Percentiles rank a stretch among this genome's conserved stretches.
Conservation (phyloP, 2,113 vertebrate species). For the Colossoma macropomum region DNA sequence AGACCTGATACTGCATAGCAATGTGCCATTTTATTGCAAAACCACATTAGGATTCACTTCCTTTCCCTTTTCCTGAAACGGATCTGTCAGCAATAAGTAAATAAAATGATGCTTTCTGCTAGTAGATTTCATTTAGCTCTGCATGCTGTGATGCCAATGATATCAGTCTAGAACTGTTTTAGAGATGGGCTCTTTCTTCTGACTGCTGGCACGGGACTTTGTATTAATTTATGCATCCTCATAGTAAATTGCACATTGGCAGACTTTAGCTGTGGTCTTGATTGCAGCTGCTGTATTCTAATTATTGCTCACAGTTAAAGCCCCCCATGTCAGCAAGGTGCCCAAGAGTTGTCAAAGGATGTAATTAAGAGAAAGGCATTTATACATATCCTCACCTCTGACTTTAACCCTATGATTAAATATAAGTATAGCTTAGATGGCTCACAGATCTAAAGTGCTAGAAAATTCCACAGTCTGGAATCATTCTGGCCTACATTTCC, state of each 20-base stretch:
- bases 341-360: constrained; percentile 53
- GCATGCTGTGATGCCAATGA: constrained; percentile 12
- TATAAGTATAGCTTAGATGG: constrained; percentile 36
- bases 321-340: constrained; percentile 51
- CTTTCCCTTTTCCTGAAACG: background rate
- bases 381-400: constrained; percentile 50
- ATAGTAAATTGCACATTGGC: constrained; percentile 45
- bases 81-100: background rate
- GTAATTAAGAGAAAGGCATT: constrained; percentile 57
- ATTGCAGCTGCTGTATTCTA: constrained; percentile 54
- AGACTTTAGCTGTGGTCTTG: constrained; percentile 53
- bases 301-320: constrained; percentile 57
- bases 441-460: background rate
- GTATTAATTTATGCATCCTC: constrained; percentile 51
- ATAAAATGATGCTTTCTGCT: background rate
- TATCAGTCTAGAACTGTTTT: constrained; percentile 21
- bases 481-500: constrained; percentile 18
- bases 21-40: background rate
- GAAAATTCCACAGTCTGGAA: constrained; percentile 33
- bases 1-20: background rate
- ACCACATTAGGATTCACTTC: background rate
- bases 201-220: constrained; percentile 17
- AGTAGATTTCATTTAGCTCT: constrained; percentile 27
- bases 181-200: constrained; percentile 29
- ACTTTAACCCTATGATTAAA: constrained; percentile 51